Base-by-base conservation (phyloP, 2,888 invertebrate genomes). In the Cosmopolites sordidus region DNA sequence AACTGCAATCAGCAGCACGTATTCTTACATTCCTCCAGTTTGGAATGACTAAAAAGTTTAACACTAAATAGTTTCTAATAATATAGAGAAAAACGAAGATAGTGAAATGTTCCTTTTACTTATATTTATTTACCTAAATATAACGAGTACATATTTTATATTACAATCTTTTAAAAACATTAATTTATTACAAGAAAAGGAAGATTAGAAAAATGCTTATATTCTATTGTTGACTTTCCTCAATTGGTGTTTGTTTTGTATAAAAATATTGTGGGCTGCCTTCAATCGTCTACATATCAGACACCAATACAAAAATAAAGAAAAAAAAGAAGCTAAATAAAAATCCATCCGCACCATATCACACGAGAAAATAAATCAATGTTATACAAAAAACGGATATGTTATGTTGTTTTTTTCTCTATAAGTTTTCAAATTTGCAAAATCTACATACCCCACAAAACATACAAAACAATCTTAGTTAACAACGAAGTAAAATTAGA, bases 61-160 rank as follows among this genome's bases (percentile, higher is more conserved):
- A n/a, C n/a, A n/a, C n/a, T n/a, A n/a, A n/a, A n/a, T n/a, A n/a
- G n/a, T n/a, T n/a, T n/a, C n/a, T n/a, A n/a, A n/a, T n/a, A n/a
- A n/a, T n/a, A n/a, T n/a, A n/a, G n/a, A n/a, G n/a, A n/a, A n/a
- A n/a, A n/a, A n/a, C n/a, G n/a, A n/a, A n/a, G n/a, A n/a, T n/a
- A n/a, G n/a, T n/a, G n/a, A n/a, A n/a, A n/a, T n/a, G n/a, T n/a
- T 48, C 18, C 45, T 51, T 43, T 51, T 27, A 45, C 51, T 50
- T 51, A 56, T 51, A 56, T 73, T 73, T 72, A 73, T 72, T 58
- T 73, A 72, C 69, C 71, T 73, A 72, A 72, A 72, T 72, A 72
- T 72, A 72, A 70, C 69, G 72, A 72, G 67, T 72, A 72, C 70
- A 73, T 61, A 69, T 65, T 66, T 68, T 70, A 70, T 69, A 67